phyloP scores from a whole-genome alignment of 2,888 invertebrate genomes.

The Euproctis similis region DNA sequence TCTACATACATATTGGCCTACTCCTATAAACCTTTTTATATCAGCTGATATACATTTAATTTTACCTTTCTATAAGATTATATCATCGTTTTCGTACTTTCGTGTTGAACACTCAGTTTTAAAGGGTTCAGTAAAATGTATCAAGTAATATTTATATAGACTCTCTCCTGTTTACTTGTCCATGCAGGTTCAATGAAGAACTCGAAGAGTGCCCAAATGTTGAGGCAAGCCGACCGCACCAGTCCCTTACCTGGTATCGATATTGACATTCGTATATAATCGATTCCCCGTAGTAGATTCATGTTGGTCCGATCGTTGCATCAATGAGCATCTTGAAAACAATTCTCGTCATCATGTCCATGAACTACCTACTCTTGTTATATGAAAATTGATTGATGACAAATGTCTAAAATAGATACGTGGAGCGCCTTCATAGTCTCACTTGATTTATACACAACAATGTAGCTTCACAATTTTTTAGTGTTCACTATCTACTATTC shows the following conservation, averaged over 20 bases:
- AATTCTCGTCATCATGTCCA: conserved; percentile 42
- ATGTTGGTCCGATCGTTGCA: conserved; percentile 43
- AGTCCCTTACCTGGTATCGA: conserved; percentile 77
- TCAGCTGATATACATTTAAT: too few relatives aligned
- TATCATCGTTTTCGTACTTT: too few relatives aligned
- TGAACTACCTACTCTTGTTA: conserved; percentile 38
- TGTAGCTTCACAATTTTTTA: conserved; percentile 25
- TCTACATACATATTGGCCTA: too few relatives aligned
- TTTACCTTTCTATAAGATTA: conserved; percentile 36
- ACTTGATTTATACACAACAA: conserved; percentile 15
- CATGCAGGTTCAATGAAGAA: conserved; percentile 79
- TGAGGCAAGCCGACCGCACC: conserved; percentile 79
- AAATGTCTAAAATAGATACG: conserved; percentile 39
- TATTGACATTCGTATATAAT: conserved; percentile 49
- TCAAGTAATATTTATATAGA: conserved; percentile 48
- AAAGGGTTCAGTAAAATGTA: conserved; percentile 31
- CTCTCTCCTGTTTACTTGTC: conserved; percentile 67
- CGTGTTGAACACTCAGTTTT: conserved; percentile 28
- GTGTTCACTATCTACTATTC: conserved; percentile 22
- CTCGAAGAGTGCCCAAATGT: conserved; percentile 80
- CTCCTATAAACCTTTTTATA: too few relatives aligned
- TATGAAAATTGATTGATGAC: conserved; percentile 50
- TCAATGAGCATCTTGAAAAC: conserved; percentile 44
- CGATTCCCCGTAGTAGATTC: conserved; percentile 59
- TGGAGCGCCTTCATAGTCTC: conserved; percentile 14